Evolutionary conservation across 2,797 vertebrate genomes (phyloP).

Genomic region (Notolepis coatsorum): DNA sequence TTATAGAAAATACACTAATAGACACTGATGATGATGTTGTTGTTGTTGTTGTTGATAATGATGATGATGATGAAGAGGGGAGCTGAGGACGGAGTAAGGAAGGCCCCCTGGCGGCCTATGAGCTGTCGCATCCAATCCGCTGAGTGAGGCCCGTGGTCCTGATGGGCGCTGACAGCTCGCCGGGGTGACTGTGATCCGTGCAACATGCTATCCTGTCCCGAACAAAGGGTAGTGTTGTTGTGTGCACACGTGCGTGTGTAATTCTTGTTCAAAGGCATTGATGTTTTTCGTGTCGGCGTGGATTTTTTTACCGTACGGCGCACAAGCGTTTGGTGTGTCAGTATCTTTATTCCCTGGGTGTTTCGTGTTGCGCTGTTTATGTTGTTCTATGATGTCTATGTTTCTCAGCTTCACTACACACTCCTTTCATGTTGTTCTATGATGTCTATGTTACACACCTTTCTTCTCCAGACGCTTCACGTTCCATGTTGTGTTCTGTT

Average conservation of each 20-base stretch:
- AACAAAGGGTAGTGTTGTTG: constrained; percentile 63
- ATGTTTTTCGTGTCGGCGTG: constrained; percentile 29
- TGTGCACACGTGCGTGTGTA: constrained; percentile 59
- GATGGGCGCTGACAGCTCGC: constrained; percentile 80
- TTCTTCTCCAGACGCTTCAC: too few relatives aligned
- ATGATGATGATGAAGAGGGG: constrained; percentile 70
- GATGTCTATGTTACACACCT: too few relatives aligned
- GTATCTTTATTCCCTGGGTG: constrained; percentile 50
- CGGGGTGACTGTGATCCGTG: constrained; percentile 78
- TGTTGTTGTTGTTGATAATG: constrained; percentile 70
- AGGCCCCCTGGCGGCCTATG: constrained; percentile 74
- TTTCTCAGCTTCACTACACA: too few relatives aligned
- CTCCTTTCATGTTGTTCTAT: too few relatives aligned
- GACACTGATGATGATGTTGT: constrained; percentile 66
- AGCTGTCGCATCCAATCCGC: constrained; percentile 81
- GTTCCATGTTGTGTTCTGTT: too few relatives aligned
- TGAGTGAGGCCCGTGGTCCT: constrained; percentile 70
- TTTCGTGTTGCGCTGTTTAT: constrained; percentile 6
- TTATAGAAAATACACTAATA: constrained; percentile 69
- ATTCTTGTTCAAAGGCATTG: constrained; percentile 54
- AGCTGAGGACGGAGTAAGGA: constrained; percentile 83
- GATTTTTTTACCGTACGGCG: too few relatives aligned
- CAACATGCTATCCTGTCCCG: constrained; percentile 79
- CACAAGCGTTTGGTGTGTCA: constrained; percentile 24
- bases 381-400: too few relatives aligned